Conservation (phyloP, 2,888 invertebrate species). For the Aspidiotus destructor region DNA sequence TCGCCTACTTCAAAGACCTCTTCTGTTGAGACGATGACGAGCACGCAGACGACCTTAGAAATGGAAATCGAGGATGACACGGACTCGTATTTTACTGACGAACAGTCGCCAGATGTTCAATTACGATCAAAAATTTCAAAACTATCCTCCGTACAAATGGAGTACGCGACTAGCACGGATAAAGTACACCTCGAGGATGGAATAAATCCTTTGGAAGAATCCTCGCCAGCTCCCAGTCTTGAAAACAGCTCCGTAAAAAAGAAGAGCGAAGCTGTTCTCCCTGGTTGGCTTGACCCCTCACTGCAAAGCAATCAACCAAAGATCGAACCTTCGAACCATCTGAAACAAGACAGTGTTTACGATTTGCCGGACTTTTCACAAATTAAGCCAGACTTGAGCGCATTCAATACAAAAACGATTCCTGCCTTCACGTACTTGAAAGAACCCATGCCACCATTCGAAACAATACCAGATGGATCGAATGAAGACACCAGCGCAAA, state of each 20-base stretch:
- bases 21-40: not conserved
- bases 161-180: not conserved
- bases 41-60: not conserved
- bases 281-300: conserved; percentile 33
- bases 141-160: conserved; percentile 1
- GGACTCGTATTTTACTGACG: not conserved
- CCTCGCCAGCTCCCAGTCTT: not conserved
- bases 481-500: not conserved
- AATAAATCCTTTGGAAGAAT: conserved; percentile 31
- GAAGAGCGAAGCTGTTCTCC: conserved; percentile 37
- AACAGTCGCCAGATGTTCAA: conserved; percentile 20
- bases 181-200: conserved; percentile 10
- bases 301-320: conserved; percentile 13
- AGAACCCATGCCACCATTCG: conserved; percentile 20
- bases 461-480: not conserved
- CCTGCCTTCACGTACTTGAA: conserved; percentile 33
- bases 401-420: conserved; percentile 33
- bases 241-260: conserved; percentile 34
- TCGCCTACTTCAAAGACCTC: not conserved
- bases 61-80: conserved; percentile 9
- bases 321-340: conserved; percentile 18
- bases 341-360: conserved; percentile 27
- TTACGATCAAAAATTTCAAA: conserved; percentile 25
- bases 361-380: conserved; percentile 33
- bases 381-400: conserved; percentile 32